Percentiles rank a stretch among this genome's conserved stretches.
Conservation (phyloP, 2,797 vertebrate genomes). For the Enteromius viviparus region DNA sequence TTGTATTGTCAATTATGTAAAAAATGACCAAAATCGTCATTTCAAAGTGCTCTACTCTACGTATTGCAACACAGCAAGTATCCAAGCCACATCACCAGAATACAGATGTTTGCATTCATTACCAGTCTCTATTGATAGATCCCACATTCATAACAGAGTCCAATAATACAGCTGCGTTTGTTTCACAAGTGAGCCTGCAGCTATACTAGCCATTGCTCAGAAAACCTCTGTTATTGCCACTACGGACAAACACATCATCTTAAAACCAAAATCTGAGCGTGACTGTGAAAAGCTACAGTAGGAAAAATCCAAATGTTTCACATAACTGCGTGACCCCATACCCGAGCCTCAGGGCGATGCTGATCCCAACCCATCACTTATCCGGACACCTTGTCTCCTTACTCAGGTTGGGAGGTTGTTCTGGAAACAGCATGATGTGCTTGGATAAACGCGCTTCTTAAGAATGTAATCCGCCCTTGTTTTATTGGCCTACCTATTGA, state of each 20-base stretch:
- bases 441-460: conserved; percentile 50
- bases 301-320: conserved; percentile 40
- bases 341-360: conserved; percentile 5
- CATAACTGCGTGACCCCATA: conserved; percentile 35
- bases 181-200: conserved; percentile 35
- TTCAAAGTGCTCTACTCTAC: background rate
- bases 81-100: background rate
- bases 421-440: conserved; percentile 34
- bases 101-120: conserved; percentile 44
- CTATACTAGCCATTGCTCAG: conserved; percentile 32
- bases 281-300: conserved; percentile 35
- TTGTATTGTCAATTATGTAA: background rate
- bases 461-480: conserved; percentile 56
- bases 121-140: conserved; percentile 40
- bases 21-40: background rate
- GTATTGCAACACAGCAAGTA: background rate
- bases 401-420: conserved; percentile 38
- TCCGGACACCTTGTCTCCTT: conserved; percentile 27
- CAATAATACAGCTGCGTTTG: conserved; percentile 48
- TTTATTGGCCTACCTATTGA: conserved; percentile 59
- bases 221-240: conserved; percentile 29
- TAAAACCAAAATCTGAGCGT: conserved; percentile 38
- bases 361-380: background rate
- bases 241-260: conserved; percentile 41
- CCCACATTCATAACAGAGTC: conserved; percentile 45